A percentile compares a stretch with the other conserved stretches of the same genome.
Conservation (phyloP, 2,113 vertebrate genomes). For the Lophura nycthemera region DNA sequence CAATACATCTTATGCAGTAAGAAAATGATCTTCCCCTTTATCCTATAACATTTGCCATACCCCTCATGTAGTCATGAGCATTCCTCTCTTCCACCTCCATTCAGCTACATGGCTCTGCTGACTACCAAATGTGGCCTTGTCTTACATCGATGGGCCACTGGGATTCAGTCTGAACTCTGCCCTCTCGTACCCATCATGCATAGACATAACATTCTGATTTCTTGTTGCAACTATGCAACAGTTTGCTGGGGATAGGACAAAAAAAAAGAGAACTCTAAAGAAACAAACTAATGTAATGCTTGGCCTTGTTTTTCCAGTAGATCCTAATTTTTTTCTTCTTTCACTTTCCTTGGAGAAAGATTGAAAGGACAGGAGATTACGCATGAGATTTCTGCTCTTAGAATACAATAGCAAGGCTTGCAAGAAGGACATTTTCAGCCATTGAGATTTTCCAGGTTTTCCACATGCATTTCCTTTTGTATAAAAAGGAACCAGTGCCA, state of each 20-base stretch:
- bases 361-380: background rate
- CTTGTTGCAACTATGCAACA: background rate
- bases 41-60: background rate
- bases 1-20: background rate
- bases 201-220: background rate
- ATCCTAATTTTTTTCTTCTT: background rate
- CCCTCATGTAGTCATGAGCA: background rate
- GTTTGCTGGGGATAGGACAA: background rate
- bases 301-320: background rate
- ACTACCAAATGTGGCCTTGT: background rate
- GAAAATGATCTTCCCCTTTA: background rate
- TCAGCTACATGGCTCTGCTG: background rate
- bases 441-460: constrained; percentile 6
- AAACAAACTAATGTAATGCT: background rate
- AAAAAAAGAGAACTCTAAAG: background rate
- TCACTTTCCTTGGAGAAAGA: background rate
- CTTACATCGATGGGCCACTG: too few relatives aligned
- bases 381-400: background rate
- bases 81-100: background rate
- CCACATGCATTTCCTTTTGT: background rate
- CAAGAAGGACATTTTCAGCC: background rate
- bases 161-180: background rate
- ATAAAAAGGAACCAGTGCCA: background rate
- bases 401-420: background rate
- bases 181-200: background rate